These are phyloP conservation scores for Tyto alba DNA, from an alignment of 2,113 vertebrate genomes.

Conservation along the genomic window DNA sequence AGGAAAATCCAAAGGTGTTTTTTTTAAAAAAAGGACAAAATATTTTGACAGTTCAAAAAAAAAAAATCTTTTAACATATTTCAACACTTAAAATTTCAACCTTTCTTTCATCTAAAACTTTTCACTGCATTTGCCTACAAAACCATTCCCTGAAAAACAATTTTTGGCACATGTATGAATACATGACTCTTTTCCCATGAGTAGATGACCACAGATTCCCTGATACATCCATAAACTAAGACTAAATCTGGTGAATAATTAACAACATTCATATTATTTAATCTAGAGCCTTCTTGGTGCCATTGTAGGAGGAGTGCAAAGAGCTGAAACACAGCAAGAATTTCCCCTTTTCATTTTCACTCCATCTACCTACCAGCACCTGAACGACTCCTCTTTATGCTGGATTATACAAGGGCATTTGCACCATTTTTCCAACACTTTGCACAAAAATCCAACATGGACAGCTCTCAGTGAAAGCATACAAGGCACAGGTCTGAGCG, in stretches of 20 bases:
- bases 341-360: background rate
- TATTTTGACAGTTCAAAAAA: background rate
- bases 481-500: background rate
- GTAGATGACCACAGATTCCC: background rate
- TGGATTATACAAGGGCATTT: background rate
- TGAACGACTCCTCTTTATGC: background rate
- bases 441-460: background rate
- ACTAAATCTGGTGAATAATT: background rate
- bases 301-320: fast-evolving
- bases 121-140: background rate
- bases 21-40: background rate
- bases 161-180: background rate
- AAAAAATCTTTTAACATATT: background rate
- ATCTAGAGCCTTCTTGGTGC: background rate
- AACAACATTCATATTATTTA: background rate
- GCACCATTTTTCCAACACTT: background rate
- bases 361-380: background rate
- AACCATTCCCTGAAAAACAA: background rate
- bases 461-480: background rate
- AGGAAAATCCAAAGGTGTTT: background rate
- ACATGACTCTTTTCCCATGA: background rate
- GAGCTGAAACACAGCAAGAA: background rate
- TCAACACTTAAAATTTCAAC: background rate
- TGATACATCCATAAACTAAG: background rate
- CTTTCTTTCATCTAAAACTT: background rate